These are phyloP conservation scores for Kryphioiulus occultus DNA, from an alignment of 2,888 invertebrate species.

Conservation along the genomic window DNA sequence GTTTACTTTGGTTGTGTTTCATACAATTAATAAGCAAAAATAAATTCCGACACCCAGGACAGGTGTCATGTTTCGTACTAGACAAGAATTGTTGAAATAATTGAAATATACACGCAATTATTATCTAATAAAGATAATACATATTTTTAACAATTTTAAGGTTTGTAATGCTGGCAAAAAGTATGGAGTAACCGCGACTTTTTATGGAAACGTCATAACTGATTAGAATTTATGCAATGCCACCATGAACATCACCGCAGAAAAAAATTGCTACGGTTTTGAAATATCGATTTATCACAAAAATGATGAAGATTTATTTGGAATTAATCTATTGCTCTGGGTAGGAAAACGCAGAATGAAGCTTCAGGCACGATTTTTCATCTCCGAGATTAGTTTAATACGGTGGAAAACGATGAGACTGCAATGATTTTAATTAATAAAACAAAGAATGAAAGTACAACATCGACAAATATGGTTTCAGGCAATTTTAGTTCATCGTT, in stretches of 20 bases:
- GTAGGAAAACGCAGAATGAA: not conserved
- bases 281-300: not conserved
- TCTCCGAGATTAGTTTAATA: not conserved
- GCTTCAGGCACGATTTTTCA: not conserved
- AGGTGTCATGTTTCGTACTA: too few relatives aligned
- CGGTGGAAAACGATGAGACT: not conserved
- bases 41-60: too few relatives aligned
- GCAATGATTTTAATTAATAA: not conserved
- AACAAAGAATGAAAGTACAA: not conserved
- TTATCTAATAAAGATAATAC: too few relatives aligned
- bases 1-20: too few relatives aligned
- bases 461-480: not conserved
- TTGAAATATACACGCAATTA: too few relatives aligned
- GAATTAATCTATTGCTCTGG: not conserved
- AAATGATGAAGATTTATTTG: not conserved
- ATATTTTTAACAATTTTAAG: too few relatives aligned
- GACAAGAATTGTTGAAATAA: too few relatives aligned
- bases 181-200: too few relatives aligned
- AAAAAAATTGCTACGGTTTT: not conserved
- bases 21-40: too few relatives aligned
- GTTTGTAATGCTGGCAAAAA: too few relatives aligned
- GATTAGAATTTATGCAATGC: conserved; percentile 21
- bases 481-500: too few relatives aligned
- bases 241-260: not conserved
- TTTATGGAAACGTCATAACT: not conserved